Evolutionary conservation across 35 echinoderm and acorn worm species (phyloP).

Genomic region (Lytechinus variegatus): DNA sequence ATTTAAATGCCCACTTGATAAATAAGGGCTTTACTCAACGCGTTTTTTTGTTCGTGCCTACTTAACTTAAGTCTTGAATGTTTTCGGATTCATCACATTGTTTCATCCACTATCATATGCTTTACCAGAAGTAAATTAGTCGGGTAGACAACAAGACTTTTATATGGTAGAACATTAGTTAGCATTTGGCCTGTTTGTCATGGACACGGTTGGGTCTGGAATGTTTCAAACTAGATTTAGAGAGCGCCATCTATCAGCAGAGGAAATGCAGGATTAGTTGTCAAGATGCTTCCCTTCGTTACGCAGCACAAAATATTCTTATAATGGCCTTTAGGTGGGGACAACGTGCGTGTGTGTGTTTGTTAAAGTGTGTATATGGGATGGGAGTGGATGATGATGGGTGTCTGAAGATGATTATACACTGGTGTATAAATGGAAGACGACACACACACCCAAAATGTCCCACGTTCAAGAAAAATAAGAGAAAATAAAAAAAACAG

Average conservation of each 20-base stretch:
- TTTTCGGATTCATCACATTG: no score
- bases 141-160: no score
- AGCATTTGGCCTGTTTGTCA: not conserved
- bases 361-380: not conserved
- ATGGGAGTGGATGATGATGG: not conserved
- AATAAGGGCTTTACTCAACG: no score
- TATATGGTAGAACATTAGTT: no score
- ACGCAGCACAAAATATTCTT: constrained; percentile 24
- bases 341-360: not conserved
- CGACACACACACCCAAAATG: no score
- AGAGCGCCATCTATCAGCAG: constrained; percentile 35
- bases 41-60: no score
- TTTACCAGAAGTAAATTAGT: no score
- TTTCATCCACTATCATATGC: no score
- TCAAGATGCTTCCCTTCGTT: not conserved
- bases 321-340: not conserved
- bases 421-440: not conserved
- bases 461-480: no score
- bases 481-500: no score
- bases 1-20: no score
- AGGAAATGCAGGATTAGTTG: not conserved
- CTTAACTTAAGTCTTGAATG: no score
- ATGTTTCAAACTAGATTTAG: not conserved
- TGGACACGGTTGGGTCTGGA: not conserved
- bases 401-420: not conserved